phyloP scores from a whole-genome alignment of 2,888 invertebrate species.

The Epirrhoe tristata region DNA sequence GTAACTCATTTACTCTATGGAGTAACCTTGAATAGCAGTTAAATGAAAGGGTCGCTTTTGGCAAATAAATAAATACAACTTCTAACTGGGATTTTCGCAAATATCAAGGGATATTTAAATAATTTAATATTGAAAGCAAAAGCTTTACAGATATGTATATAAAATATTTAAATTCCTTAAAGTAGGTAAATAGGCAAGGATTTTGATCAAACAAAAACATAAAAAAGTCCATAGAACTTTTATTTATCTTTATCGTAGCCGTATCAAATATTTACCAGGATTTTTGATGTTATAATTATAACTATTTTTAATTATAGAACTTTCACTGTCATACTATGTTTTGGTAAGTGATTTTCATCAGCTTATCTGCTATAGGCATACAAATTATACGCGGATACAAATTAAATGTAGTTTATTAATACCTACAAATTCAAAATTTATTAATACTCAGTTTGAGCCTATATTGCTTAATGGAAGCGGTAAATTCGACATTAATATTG shows the following conservation, averaged over 20 bases:
- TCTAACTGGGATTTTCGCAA: constrained; percentile 25
- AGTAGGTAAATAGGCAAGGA: no score
- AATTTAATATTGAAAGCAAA: not conserved
- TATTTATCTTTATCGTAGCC: no score
- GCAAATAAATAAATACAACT: constrained; percentile 47
- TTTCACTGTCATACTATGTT: no score
- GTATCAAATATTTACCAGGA: no score
- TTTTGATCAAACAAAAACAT: no score
- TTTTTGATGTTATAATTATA: no score
- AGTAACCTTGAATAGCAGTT: constrained; percentile 62
- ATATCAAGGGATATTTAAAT: constrained; percentile 1
- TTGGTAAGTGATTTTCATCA: constrained; percentile 31
- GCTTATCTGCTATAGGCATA: constrained; percentile 38
- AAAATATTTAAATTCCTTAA: no score
- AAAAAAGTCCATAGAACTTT: no score
- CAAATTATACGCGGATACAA: constrained; percentile 66
- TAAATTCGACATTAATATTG: constrained; percentile 74
- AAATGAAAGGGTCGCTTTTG: constrained; percentile 66
- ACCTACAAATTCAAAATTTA: constrained; percentile 73
- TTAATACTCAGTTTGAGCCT: constrained; percentile 57
- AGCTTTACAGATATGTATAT: not conserved
- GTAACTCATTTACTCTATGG: constrained; percentile 49
- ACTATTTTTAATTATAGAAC: no score
- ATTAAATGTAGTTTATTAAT: constrained; percentile 73
- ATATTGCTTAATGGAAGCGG: constrained; percentile 70